Conservation (phyloP, 2,888 invertebrate genomes). For the Cheilosia scutellata region DNA sequence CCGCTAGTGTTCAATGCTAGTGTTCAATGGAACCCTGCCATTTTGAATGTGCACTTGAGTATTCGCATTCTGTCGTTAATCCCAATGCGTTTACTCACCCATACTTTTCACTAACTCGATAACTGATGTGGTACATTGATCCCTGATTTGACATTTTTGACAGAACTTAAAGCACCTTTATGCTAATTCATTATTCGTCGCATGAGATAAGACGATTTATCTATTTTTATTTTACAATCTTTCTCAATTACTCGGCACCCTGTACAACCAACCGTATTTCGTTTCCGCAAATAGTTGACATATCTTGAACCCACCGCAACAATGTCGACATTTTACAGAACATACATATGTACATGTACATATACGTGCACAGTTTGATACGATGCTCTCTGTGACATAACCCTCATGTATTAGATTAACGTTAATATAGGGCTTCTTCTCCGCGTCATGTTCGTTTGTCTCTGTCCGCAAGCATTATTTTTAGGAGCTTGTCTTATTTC, state of each 20-base stretch:
- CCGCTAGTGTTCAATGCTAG: too few relatives aligned
- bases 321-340: not conserved
- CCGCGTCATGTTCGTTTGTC: conserved; percentile 6
- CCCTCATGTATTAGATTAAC: conserved; percentile 2
- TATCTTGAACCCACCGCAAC: not conserved
- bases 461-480: conserved; percentile 3
- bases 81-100: too few relatives aligned
- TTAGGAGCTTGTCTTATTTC: conserved; percentile 17
- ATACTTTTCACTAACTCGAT: too few relatives aligned
- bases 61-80: too few relatives aligned
- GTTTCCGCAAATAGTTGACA: conserved; percentile 7
- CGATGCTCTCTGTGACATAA: conserved; percentile 4
- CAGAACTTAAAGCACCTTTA: too few relatives aligned
- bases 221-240: not conserved
- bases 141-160: too few relatives aligned
- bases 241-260: not conserved
- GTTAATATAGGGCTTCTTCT: not conserved
- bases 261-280: not conserved
- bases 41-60: too few relatives aligned
- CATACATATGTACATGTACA: not conserved
- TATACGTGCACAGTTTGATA: not conserved
- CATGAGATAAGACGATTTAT: too few relatives aligned
- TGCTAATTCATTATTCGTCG: too few relatives aligned
- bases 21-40: too few relatives aligned
- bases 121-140: too few relatives aligned